These are phyloP conservation scores for Megalops cyprinoides DNA, from an alignment of 2,797 vertebrate species.

Conservation along the genomic window DNA sequence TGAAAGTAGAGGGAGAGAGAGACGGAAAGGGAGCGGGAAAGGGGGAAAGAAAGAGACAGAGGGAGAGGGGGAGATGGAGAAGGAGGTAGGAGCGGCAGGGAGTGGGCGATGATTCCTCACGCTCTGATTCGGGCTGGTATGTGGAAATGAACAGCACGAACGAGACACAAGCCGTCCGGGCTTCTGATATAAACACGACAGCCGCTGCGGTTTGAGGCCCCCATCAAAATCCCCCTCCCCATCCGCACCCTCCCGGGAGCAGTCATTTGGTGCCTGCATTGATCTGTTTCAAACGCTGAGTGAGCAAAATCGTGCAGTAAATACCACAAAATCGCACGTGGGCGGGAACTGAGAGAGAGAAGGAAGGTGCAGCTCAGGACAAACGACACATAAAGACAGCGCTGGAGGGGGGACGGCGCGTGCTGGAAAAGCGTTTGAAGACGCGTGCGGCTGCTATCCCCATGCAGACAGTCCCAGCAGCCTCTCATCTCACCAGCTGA, in stretches of 20 bases:
- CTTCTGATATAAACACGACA: background rate
- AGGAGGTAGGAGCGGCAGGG: no score
- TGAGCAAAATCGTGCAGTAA: background rate
- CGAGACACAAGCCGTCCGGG: background rate
- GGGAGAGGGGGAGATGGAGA: no score
- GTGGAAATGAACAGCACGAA: background rate
- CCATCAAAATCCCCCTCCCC: no score
- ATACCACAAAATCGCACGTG: background rate
- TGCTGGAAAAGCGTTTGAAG: background rate
- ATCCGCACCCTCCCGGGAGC: background rate
- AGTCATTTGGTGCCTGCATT: background rate
- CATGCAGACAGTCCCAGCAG: background rate
- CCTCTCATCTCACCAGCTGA: background rate
- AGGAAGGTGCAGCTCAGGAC: background rate
- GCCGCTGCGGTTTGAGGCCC: background rate
- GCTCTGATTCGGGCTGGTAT: background rate
- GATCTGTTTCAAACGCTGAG: slow-evolving; percentile 1
- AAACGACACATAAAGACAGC: background rate
- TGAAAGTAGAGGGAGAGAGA: no score
- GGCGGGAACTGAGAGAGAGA: background rate
- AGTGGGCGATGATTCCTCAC: background rate
- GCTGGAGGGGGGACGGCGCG: background rate
- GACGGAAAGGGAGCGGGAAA: no score
- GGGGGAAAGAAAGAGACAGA: no score
- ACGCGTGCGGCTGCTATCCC: background rate